Evolutionary conservation across 2,113 vertebrate genomes (phyloP).

Genomic region (Xenopus laevis): DNA sequence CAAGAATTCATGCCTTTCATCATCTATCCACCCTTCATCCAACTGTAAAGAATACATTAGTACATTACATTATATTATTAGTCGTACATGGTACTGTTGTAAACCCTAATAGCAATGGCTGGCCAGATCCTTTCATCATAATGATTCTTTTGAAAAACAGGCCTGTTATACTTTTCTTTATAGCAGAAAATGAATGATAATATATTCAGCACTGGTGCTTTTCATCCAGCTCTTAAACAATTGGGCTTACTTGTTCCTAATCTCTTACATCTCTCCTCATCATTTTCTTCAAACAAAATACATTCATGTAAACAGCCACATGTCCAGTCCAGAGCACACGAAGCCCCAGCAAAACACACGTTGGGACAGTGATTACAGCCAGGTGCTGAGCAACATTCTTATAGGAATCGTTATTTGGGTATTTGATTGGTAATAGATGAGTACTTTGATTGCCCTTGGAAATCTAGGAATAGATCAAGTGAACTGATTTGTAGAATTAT

Average conservation of each 20-base stretch:
- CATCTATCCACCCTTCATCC: conserved; percentile 95
- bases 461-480: too few species aligned
- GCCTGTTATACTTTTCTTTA: conserved; percentile 48
- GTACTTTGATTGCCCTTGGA: too few species aligned
- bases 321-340: too few species aligned
- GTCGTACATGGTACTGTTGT: conserved; percentile 55
- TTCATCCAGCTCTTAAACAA: conserved; percentile 67
- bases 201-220: conserved; percentile 51
- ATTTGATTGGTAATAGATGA: too few species aligned
- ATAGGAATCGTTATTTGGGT: too few species aligned
- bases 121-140: conserved; percentile 64
- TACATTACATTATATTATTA: conserved; percentile 57
- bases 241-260: conserved; percentile 60
- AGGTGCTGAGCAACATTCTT: too few species aligned
- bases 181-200: conserved; percentile 52
- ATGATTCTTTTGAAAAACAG: conserved; percentile 61
- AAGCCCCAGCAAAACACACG: too few species aligned
- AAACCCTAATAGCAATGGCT: conserved; percentile 56
- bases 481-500: too few species aligned
- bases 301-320: too few species aligned
- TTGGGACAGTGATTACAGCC: too few species aligned
- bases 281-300: too few species aligned
- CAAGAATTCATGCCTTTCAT: conserved; percentile 94
- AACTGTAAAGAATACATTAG: conserved; percentile 77
- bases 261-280: conserved; percentile 50